phyloP scores from a whole-genome alignment of 2,888 invertebrate species.

The Alcis repandata region DNA sequence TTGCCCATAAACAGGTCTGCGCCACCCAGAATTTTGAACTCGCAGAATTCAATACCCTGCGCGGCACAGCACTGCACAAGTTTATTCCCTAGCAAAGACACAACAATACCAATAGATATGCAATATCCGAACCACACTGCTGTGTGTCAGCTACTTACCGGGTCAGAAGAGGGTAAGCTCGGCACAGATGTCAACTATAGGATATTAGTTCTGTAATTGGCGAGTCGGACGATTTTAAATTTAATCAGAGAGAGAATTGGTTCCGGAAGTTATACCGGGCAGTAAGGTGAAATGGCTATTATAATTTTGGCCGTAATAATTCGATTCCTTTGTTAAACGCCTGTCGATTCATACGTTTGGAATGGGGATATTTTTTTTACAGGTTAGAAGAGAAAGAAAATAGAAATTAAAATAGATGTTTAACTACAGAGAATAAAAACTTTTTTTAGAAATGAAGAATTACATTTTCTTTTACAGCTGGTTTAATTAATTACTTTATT shows the following conservation, averaged over 20 bases:
- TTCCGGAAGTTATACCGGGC: constrained; percentile 40
- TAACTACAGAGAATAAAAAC: background rate
- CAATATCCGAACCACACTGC: background rate
- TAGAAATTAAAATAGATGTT: background rate
- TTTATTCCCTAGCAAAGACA: no score
- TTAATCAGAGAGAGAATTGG: constrained; percentile 61
- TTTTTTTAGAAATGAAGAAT: no score
- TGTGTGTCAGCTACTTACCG: constrained; percentile 21
- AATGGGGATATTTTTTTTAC: constrained; percentile 2
- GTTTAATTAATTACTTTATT: no score
- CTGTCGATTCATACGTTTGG: constrained; percentile 1
- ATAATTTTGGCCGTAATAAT: constrained; percentile 18
- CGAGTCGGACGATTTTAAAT: constrained; percentile 61
- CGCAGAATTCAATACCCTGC: no score
- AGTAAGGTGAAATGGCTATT: constrained; percentile 25
- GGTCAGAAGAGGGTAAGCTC: constrained; percentile 34
- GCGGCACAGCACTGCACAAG: no score
- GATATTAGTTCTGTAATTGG: constrained; percentile 63
- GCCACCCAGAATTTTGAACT: no score
- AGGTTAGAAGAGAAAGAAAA: background rate
- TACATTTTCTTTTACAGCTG: no score
- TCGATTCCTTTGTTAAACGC: constrained; percentile 13
- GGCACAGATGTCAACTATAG: constrained; percentile 68
- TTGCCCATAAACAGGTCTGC: no score
- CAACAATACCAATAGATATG: no score